Conservation (phyloP, 92 coral and sea anemone genomes). For the Metridium senile region DNA sequence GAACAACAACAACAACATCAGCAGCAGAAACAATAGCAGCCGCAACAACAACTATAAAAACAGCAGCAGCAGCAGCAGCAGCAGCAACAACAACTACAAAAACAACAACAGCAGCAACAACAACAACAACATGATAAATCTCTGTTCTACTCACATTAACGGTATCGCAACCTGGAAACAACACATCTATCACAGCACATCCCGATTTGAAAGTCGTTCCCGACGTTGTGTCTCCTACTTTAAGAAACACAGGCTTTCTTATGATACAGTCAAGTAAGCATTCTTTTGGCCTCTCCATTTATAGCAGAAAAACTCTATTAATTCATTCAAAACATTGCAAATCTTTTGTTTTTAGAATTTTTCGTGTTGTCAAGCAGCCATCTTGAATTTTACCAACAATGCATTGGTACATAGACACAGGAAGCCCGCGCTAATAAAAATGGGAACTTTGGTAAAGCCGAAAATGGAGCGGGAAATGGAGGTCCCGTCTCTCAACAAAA, state of each 20-base stretch:
- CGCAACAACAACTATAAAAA: background rate
- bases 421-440: background rate
- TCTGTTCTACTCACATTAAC: conserved; percentile 38
- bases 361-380: conserved; percentile 39
- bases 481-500: no score
- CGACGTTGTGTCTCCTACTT: conserved; percentile 42
- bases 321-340: background rate
- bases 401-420: conserved; percentile 11
- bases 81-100: background rate
- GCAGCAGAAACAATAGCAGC: background rate
- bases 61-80: background rate
- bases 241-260: conserved; percentile 50
- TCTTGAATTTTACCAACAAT: conserved; percentile 24
- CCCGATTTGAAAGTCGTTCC: conserved; percentile 54
- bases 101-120: background rate
- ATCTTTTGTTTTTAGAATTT: background rate
- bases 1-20: background rate
- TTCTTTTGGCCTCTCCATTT: conserved; percentile 50
- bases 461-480: no score
- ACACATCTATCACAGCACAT: conserved; percentile 54
- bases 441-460: no score
- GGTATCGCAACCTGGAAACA: conserved; percentile 53
- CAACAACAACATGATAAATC: background rate
- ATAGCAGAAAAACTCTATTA: background rate
- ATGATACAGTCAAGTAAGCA: conserved; percentile 41